These are phyloP conservation scores for Ahaetulla prasina DNA, from an alignment of 2,113 vertebrate species.

Conservation along the genomic window DNA sequence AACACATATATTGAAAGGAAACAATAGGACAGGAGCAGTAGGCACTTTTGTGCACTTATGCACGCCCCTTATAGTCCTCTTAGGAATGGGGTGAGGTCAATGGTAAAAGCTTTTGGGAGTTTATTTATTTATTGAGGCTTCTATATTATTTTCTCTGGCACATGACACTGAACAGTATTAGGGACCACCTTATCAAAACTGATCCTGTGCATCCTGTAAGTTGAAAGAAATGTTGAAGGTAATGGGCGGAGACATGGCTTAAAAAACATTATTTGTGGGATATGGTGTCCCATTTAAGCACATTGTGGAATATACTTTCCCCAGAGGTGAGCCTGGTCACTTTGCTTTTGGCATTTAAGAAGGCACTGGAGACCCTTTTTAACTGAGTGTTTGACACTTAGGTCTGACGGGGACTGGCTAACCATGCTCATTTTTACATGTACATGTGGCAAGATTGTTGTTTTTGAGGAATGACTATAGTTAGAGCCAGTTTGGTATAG, in stretches of 20 bases:
- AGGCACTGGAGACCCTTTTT: not conserved
- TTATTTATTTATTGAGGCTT: not conserved
- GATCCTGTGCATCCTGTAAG: not conserved
- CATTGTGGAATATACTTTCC: not conserved
- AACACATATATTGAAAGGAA: too few relatives aligned
- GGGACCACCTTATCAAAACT: not conserved
- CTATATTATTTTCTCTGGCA: not conserved
- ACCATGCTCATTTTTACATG: not conserved
- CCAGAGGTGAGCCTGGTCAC: not conserved
- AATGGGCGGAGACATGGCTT: not conserved
- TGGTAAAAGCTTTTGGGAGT: too few relatives aligned
- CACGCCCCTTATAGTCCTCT: too few relatives aligned
- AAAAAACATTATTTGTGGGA: not conserved
- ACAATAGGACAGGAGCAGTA: too few relatives aligned
- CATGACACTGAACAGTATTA: not conserved
- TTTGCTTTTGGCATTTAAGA: not conserved
- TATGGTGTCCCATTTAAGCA: not conserved
- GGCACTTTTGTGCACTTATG: too few relatives aligned
- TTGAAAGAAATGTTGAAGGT: not conserved
- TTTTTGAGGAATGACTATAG: not conserved
- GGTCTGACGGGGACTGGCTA: not conserved
- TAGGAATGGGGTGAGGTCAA: too few relatives aligned
- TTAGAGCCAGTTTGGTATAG: not conserved
- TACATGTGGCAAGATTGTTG: not conserved
- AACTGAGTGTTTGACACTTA: not conserved